A percentile compares a stretch with the other conserved stretches of the same genome.
Conservation (phyloP, 2,888 invertebrate genomes). For the Eupithecia subumbrata region DNA sequence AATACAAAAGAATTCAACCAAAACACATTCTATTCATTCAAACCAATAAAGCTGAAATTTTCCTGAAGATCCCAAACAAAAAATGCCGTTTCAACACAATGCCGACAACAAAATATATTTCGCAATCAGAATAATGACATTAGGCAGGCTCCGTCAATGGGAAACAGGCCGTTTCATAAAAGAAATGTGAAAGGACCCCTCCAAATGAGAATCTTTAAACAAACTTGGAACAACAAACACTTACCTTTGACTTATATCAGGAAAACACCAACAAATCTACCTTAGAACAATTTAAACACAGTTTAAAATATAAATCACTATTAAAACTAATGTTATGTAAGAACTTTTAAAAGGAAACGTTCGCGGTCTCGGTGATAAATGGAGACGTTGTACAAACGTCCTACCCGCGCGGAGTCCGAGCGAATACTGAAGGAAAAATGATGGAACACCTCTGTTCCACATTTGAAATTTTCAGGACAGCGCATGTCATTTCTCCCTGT, state of each 20-base stretch:
- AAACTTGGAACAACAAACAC: conserved; percentile 44
- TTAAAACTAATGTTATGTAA: conserved; percentile 12
- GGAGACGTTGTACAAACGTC: conserved; percentile 47
- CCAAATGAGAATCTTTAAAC: conserved; percentile 41
- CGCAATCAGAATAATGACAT: conserved; percentile 49
- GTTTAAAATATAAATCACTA: not conserved
- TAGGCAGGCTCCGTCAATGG: conserved; percentile 43
- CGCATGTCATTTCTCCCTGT: conserved; percentile 46
- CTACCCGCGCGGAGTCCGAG: conserved; percentile 43
- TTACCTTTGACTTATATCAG: conserved; percentile 38
- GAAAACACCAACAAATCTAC: conserved; percentile 23
- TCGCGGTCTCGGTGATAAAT: conserved; percentile 9
- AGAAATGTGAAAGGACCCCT: conserved; percentile 45
- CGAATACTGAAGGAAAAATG: conserved; percentile 64
- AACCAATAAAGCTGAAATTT: not conserved
- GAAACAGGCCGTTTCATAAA: conserved; percentile 55
- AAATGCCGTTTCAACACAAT: conserved; percentile 17
- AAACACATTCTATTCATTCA: not conserved
- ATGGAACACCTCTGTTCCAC: conserved; percentile 63
- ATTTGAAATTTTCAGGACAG: conserved; percentile 50
- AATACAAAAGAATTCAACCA: not conserved
- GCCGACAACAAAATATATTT: conserved; percentile 35
- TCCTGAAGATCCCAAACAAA: not conserved
- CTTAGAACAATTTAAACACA: not conserved
- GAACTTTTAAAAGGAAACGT: conserved; percentile 15